Evolutionary conservation across 1,140 invertebrate species (phyloP).

Genomic region (Drosophila micromelanica): DNA sequence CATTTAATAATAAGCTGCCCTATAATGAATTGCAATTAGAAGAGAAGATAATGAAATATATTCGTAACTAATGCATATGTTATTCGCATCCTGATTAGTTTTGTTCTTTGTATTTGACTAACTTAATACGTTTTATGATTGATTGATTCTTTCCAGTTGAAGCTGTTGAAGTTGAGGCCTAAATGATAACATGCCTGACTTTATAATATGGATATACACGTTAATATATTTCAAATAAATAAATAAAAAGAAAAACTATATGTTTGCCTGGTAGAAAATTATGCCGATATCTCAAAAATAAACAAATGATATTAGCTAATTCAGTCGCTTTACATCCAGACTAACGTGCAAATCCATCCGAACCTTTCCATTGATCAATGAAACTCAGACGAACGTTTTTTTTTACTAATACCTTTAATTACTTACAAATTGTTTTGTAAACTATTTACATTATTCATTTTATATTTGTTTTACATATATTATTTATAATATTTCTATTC

Average conservation of each 20-base stretch:
- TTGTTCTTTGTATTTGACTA: slow-evolving; percentile 77
- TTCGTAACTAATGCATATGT: slow-evolving; percentile 66
- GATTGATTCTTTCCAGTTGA: slow-evolving; percentile 84
- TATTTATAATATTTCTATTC: not conserved
- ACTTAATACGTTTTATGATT: slow-evolving; percentile 80
- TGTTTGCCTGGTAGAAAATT: slow-evolving; percentile 71
- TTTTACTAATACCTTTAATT: slow-evolving; percentile 11
- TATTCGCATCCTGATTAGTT: slow-evolving; percentile 68
- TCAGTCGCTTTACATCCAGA: slow-evolving; percentile 65
- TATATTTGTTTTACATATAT: slow-evolving; percentile 10
- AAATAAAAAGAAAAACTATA: slow-evolving; percentile 62
- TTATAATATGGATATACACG: slow-evolving; percentile 80
- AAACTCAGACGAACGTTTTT: slow-evolving; percentile 9
- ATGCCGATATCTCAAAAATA: slow-evolving; percentile 68
- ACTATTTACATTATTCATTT: slow-evolving; percentile 9
- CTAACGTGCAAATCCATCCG: slow-evolving; percentile 11
- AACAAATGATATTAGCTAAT: slow-evolving; percentile 63
- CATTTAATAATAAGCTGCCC: too few species aligned
- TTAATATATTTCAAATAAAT: slow-evolving; percentile 73
- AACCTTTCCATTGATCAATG: not conserved
- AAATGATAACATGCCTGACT: slow-evolving; percentile 83
- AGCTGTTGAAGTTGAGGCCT: slow-evolving; percentile 84
- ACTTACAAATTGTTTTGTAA: not conserved
- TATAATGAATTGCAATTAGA: slow-evolving; percentile 7
- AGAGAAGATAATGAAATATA: slow-evolving; percentile 41